Evolutionary conservation across 2,113 vertebrate genomes (phyloP), one percentile per base, ranked within the genome.

Genomic region (Hydrolagus affinis): DNA sequence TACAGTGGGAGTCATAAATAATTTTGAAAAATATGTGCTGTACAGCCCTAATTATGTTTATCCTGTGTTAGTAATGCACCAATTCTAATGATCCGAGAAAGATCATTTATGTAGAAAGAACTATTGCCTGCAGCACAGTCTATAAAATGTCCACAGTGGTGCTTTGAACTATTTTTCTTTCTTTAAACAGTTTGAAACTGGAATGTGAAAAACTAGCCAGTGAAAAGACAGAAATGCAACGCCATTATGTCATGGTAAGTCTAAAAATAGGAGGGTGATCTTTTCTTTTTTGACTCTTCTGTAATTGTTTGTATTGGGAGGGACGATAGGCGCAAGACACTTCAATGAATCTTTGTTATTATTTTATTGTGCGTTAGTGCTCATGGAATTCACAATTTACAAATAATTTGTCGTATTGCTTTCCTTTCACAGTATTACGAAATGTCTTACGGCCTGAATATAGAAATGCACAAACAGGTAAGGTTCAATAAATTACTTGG

Each of bases 391-490:
- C 8, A 69, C 30, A 11, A 11, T 28, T 59, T 69, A n/a, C 17
- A 14, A 19, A n/a, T 21, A 66, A 64, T 69, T 28, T 85, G 11
- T 56, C 62, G 0, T 23, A 62, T 74, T 75, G 69, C 75, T 25
- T 87, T 32, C 59, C 92, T 88, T 94, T 6, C 91, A 87, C 90
- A 98, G 96, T 98, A 98, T 92, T 97, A 98, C 0, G 96, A 98
- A 90, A 98, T 98, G 96, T 98, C 96, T 85, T 98, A 97, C 87
- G 96, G 96, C 80, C 94, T 98, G 92, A 98, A 98, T 93, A 97
- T 98, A 90, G 96, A 98, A 92, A 98, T 98, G 96, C 96, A 98
- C 91, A 98, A 98, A 87, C 96, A 98, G 96, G 96, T 98, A 94
- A 89, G 95, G 90, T 2, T 83, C 62, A 32, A 68, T 66, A 14